Percentiles rank a stretch among this genome's conserved stretches.
Conservation (phyloP, 2,113 vertebrate species). For the Trematomus loennbergii region DNA sequence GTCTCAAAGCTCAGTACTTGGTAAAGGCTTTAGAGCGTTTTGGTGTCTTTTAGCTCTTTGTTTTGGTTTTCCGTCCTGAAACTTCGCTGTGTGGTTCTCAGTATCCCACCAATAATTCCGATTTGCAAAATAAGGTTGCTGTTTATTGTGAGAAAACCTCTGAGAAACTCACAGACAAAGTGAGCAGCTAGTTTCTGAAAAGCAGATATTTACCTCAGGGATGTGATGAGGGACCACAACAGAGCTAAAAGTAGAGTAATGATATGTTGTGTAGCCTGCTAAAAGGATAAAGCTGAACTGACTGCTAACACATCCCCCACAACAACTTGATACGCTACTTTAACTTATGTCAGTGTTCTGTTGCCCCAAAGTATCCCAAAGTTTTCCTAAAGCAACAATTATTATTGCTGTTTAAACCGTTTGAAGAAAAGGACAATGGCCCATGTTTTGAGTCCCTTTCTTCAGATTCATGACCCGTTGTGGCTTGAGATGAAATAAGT, state of each 20-base stretch:
- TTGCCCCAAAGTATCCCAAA: background rate
- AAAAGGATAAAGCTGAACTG: background rate
- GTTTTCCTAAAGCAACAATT: background rate
- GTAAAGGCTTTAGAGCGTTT: background rate
- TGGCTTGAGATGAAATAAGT: slow-evolving; percentile 20
- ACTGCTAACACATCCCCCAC: background rate
- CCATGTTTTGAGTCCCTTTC: background rate
- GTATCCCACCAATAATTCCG: too few relatives aligned
- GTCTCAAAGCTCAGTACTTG: too few relatives aligned
- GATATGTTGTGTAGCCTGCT: background rate
- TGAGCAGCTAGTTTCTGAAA: background rate
- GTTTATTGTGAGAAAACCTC: background rate
- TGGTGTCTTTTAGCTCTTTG: background rate
- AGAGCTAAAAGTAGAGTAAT: background rate
- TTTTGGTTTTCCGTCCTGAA: background rate
- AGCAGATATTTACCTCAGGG: background rate
- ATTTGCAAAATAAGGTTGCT: background rate
- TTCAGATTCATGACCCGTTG: background rate
- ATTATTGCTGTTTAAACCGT: background rate
- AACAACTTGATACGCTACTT: background rate
- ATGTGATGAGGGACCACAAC: background rate
- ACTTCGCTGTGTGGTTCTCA: background rate
- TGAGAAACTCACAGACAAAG: background rate
- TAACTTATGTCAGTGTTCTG: background rate
- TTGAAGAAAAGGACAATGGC: background rate